Percentiles rank a stretch among this genome's conserved stretches.
These are phyloP conservation scores for Eremobia ochroleuca DNA, from an alignment of 2,888 invertebrate genomes.

Conservation along the genomic window DNA sequence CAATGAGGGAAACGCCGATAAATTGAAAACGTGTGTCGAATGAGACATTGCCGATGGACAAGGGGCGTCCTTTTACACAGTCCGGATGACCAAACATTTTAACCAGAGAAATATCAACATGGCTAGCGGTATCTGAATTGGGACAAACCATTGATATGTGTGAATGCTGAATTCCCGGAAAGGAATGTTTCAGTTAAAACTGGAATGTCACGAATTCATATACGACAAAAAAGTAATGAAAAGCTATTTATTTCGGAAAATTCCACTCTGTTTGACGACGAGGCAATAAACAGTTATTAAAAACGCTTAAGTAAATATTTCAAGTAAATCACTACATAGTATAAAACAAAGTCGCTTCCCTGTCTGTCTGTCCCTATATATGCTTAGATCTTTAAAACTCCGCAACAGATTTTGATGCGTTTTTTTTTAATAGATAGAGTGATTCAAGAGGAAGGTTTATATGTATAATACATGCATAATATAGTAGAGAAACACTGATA, in stretches of 20 bases:
- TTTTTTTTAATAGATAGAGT: too few species aligned
- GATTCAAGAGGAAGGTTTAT: too few species aligned
- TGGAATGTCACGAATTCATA: not conserved
- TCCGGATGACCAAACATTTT: slow-evolving; percentile 65
- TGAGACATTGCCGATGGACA: slow-evolving; percentile 73
- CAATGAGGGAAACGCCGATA: slow-evolving; percentile 79
- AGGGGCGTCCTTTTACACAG: slow-evolving; percentile 65
- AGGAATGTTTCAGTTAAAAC: not conserved
- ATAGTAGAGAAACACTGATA: too few species aligned
- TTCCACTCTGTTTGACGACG: not conserved
- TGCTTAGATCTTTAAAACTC: too few species aligned
- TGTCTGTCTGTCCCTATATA: too few species aligned
- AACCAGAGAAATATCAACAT: slow-evolving; percentile 68
- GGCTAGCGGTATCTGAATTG: slow-evolving; percentile 20
- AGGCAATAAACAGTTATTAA: slow-evolving; percentile 2
- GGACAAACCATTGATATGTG: not conserved
- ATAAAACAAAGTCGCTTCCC: too few species aligned
- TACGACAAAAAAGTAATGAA: slow-evolving; percentile 1
- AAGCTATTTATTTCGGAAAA: slow-evolving; percentile 11
- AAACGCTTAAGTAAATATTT: not conserved
- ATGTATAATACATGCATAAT: too few species aligned
- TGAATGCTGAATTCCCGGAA: not conserved
- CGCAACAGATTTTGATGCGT: too few species aligned
- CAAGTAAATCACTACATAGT: too few species aligned
- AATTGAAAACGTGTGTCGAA: slow-evolving; percentile 89